Base-by-base conservation (phyloP, 2,113 vertebrate species). In the Ailurus styani region DNA sequence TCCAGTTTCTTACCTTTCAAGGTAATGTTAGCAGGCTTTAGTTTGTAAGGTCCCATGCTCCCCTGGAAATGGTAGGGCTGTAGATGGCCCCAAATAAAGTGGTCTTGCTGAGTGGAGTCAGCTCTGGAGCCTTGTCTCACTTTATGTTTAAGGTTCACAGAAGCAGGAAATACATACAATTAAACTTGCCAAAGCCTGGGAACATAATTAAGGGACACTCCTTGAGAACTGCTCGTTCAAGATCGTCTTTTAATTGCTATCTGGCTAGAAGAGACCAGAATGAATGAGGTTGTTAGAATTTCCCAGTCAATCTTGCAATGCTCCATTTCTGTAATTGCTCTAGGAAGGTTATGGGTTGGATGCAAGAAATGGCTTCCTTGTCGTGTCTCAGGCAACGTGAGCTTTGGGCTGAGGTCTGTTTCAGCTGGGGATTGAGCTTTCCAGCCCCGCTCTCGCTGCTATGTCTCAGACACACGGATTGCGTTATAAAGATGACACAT, bases 401-500 rank as follows among this genome's bases (percentile, higher is more conserved):
- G 50, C 45, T 68, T 88, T 2, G 34, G n/a, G 27, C 50, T 42
- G 15, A n/a, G 23, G 72, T 34, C 18, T 7, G 4, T 42, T 34
- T 9, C 0, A 34, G 31, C 21, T 18, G 21, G 21, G 3, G 29
- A 7, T 13, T 1, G 40, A 27, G 34, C 5, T 1, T 40, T 3
- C 50, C 25, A 75, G n/a, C 37, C 11, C 34, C 0, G 25, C 3
- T 6, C 0, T 3, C 25, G 1, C 0, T 1, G 40, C 20, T 0
- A 8, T 2, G 4, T 42, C 42, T 79, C 6, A 11, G 0, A 25
- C 1, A 4, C 1, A 0, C 0, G 13, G 21, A 14, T 0, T 4
- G 29, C 4, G 40, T 50, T 14, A 0, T 62, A n/a, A 3, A 20
- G 42, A 25, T 9, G 29, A n/a, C 13, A 4, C 5, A 27, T 25